These are phyloP conservation scores for Danionella cerebrum DNA, from an alignment of 2,113 vertebrate species.

Conservation along the genomic window DNA sequence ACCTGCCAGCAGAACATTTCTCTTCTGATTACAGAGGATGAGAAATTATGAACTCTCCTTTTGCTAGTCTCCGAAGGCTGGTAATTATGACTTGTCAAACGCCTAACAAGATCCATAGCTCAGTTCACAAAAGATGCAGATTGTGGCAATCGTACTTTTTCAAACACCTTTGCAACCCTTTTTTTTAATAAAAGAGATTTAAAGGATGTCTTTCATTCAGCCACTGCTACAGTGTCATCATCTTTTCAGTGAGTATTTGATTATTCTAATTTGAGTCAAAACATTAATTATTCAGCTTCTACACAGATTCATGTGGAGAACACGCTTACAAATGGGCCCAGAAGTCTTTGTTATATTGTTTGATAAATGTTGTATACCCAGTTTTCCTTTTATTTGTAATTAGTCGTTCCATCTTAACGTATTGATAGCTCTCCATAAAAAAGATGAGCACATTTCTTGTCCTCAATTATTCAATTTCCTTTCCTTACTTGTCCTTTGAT, in stretches of 20 bases:
- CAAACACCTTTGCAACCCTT: background rate
- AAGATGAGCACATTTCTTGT: conserved; percentile 20
- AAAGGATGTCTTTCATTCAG: background rate
- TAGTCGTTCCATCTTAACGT: background rate
- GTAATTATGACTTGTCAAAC: background rate
- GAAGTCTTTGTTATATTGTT: too few species aligned
- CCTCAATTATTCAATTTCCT: background rate
- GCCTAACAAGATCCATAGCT: background rate
- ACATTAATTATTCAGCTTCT: too few species aligned
- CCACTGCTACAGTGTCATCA: background rate
- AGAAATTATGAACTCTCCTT: background rate
- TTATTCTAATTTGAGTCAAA: too few species aligned
- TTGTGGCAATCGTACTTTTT: background rate
- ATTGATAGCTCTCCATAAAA: background rate
- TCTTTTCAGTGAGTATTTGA: background rate
- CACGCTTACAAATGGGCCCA: too few species aligned
- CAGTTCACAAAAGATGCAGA: background rate
- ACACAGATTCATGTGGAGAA: too few species aligned
- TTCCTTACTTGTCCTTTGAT: background rate
- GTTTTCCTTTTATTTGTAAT: too few species aligned
- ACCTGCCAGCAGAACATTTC: background rate
- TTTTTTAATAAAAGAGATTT: background rate
- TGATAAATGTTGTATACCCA: too few species aligned
- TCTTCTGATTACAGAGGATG: background rate
- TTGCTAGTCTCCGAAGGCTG: background rate